Conservation (phyloP, 2,797 vertebrate species). For the Ceryle rudis region DNA sequence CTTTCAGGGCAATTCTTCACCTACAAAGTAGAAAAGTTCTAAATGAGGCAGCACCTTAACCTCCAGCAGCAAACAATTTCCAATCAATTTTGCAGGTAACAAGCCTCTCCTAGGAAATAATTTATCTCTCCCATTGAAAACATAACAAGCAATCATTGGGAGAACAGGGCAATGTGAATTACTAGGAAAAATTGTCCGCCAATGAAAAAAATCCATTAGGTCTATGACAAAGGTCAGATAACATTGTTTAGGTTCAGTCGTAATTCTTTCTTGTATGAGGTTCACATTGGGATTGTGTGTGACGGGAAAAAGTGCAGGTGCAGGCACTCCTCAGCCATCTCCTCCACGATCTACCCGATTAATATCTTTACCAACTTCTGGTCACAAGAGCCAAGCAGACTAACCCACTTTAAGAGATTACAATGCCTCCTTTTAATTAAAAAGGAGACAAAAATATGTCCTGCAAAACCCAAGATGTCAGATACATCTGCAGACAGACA, state of each 20-base stretch:
- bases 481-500: not conserved
- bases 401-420: not conserved
- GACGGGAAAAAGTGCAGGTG: not conserved
- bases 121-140: conserved; percentile 58
- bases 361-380: not conserved
- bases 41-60: conserved; percentile 29
- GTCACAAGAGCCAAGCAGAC: not conserved
- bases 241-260: conserved; percentile 53
- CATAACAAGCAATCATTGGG: conserved; percentile 30
- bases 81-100: conserved; percentile 57
- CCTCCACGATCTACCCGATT: not conserved
- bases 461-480: not conserved
- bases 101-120: conserved; percentile 26
- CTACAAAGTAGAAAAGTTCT: not conserved
- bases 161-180: conserved; percentile 39
- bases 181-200: conserved; percentile 44
- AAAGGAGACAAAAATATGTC: not conserved
- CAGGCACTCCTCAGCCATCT: not conserved
- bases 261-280: conserved; percentile 34
- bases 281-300: conserved; percentile 32
- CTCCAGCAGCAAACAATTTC: conserved; percentile 40
- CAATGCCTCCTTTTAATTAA: not conserved
- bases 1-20: not conserved
- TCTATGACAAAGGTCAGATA: conserved; percentile 63
- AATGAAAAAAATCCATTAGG: conserved; percentile 59